phyloP scores from a whole-genome alignment of 2,113 vertebrate species.

The Galemys pyrenaicus region DNA sequence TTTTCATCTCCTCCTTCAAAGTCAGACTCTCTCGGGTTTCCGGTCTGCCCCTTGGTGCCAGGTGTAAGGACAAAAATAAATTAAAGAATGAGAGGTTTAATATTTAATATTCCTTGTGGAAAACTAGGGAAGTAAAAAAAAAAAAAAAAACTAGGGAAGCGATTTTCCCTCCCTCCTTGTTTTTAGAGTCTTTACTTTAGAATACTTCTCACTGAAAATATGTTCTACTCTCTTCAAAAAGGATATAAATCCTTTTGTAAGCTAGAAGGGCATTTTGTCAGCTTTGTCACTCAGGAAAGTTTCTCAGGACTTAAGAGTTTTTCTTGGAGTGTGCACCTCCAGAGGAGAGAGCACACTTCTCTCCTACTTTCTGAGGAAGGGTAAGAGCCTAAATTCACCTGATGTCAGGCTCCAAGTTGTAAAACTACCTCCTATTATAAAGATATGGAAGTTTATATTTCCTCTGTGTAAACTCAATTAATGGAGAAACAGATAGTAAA shows the following conservation, averaged over 20 bases:
- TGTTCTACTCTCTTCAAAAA: background rate
- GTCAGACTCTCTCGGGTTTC: background rate
- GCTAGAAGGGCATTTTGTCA: background rate
- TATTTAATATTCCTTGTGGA: background rate
- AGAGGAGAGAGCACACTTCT: background rate
- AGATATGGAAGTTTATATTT: background rate
- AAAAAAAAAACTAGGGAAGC: background rate
- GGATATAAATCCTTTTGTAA: background rate
- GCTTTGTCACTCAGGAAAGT: background rate
- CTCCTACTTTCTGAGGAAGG: background rate
- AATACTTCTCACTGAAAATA: background rate
- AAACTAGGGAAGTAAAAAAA: background rate
- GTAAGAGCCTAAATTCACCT: background rate
- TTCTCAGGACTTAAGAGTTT: background rate
- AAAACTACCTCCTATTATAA: background rate
- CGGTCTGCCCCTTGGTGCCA: background rate
- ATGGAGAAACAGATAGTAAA: no score
- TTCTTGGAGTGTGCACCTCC: background rate
- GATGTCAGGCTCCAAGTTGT: background rate
- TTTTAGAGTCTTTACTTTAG: background rate
- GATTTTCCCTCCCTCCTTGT: background rate
- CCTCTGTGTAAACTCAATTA: no score
- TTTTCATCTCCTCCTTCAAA: background rate
- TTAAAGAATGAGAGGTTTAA: background rate
- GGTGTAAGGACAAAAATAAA: background rate